These are phyloP conservation scores for Myiotriccus ornatus DNA, from an alignment of 2,797 vertebrate species.

Conservation along the genomic window DNA sequence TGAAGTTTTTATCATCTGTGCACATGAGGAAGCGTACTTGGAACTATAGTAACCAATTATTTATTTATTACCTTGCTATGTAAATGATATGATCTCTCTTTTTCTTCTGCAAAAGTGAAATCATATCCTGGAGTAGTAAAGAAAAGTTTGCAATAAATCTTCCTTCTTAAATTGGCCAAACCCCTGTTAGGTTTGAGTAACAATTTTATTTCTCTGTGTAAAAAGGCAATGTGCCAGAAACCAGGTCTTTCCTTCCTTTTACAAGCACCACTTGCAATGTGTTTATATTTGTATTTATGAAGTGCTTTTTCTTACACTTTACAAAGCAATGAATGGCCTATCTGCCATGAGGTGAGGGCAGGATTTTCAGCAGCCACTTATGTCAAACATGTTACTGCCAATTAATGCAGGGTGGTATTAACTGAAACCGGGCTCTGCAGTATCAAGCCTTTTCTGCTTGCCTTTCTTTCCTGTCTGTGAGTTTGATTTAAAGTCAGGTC, in stretches of 20 bases:
- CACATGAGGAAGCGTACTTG: slow-evolving; percentile 3
- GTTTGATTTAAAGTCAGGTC: slow-evolving; percentile 49
- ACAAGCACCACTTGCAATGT: slow-evolving; percentile 60
- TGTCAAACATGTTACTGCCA: slow-evolving; percentile 44
- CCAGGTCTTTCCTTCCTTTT: slow-evolving; percentile 57
- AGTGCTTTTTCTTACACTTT: slow-evolving; percentile 69
- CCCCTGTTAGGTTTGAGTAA: slow-evolving; percentile 61
- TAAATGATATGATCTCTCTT: slow-evolving; percentile 62
- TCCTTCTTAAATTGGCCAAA: slow-evolving; percentile 65
- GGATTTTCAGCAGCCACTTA: slow-evolving; percentile 44
- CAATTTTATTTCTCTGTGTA: slow-evolving; percentile 61
- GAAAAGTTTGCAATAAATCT: slow-evolving; percentile 66
- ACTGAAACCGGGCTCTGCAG: slow-evolving; percentile 19
- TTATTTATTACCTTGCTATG: slow-evolving; percentile 58
- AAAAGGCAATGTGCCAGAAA: slow-evolving; percentile 47
- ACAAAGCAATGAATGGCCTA: slow-evolving; percentile 48
- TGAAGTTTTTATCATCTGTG: slow-evolving; percentile 41
- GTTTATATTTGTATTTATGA: slow-evolving; percentile 75
- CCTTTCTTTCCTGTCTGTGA: slow-evolving; percentile 25
- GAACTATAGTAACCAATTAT: slow-evolving; percentile 11
- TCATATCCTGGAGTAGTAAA: slow-evolving; percentile 64
- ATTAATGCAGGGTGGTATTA: slow-evolving; percentile 62
- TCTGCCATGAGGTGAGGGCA: slow-evolving; percentile 33
- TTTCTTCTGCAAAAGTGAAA: slow-evolving; percentile 67
- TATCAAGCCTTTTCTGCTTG: slow-evolving; percentile 12